Percentiles rank a stretch among this genome's conserved stretches.
phyloP scores from a whole-genome alignment of 2,797 vertebrate genomes.

The Podarcis lilfordi region DNA sequence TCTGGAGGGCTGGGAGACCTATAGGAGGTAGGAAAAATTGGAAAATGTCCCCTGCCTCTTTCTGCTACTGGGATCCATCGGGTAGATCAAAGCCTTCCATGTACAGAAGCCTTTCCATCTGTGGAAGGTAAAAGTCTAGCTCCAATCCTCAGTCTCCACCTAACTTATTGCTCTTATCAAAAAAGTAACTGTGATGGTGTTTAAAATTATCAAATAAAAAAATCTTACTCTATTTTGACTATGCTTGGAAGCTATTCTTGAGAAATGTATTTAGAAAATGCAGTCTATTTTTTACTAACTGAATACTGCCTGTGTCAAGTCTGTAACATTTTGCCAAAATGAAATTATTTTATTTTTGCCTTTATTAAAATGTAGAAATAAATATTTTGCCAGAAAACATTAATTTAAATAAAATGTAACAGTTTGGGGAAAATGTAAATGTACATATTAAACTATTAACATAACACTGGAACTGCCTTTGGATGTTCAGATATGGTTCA shows the following conservation, averaged over 20 bases:
- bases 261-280: conserved; percentile 82
- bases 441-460: conserved; percentile 82
- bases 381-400: conserved; percentile 80
- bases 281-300: conserved; percentile 86
- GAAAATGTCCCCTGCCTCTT: too few relatives aligned
- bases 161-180: background rate
- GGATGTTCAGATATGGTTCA: conserved; percentile 33
- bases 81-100: too few relatives aligned
- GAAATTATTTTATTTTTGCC: conserved; percentile 91
- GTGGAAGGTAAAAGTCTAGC: too few relatives aligned
- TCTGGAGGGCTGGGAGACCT: too few relatives aligned
- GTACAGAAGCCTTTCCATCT: too few relatives aligned
- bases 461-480: conserved; percentile 52
- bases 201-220: conserved; percentile 71
- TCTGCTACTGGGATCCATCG: too few relatives aligned
- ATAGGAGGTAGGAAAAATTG: background rate
- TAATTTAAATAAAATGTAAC: conserved; percentile 83
- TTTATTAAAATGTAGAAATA: conserved; percentile 80
- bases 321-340: conserved; percentile 91
- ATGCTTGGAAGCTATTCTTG: conserved; percentile 82
- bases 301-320: conserved; percentile 88
- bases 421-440: conserved; percentile 73
- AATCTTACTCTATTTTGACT: conserved; percentile 81
- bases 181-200: conserved; percentile 61
- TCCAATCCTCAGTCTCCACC: background rate